These are phyloP conservation scores for Balaeniceps rex DNA, from an alignment of 2,113 vertebrate genomes.

Conservation along the genomic window DNA sequence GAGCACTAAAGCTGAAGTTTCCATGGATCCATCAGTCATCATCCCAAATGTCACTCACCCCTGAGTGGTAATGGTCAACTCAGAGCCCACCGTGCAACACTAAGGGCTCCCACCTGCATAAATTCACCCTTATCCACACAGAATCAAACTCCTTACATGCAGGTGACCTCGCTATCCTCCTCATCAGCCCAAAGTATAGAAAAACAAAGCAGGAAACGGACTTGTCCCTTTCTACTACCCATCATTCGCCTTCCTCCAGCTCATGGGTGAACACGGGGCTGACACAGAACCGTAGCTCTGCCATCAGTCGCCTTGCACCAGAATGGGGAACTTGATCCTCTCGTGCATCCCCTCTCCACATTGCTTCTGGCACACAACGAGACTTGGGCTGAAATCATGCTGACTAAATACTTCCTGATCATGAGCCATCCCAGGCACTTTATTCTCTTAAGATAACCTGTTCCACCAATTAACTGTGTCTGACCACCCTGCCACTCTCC, in stretches of 20 bases:
- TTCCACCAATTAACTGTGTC: accelerated
- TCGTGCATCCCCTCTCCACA: accelerated
- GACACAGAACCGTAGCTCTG: background rate
- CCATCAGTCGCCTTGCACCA: accelerated
- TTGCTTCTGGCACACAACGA: background rate
- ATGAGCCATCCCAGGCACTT: background rate
- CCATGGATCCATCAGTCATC: background rate
- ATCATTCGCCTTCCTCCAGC: background rate
- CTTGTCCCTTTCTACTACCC: background rate
- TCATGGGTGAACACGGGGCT: background rate
- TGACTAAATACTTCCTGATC: background rate
- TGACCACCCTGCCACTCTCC: background rate
- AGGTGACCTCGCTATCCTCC: background rate
- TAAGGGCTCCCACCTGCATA: background rate
- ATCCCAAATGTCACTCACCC: background rate
- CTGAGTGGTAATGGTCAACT: background rate
- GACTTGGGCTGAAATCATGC: background rate
- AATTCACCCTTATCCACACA: too few species aligned
- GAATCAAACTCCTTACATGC: accelerated
- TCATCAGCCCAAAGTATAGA: background rate
- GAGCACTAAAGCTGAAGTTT: background rate
- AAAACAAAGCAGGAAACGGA: background rate
- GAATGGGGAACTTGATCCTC: background rate
- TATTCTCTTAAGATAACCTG: background rate
- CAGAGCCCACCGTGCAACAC: background rate